Evolutionary conservation across 1,140 invertebrate genomes (phyloP), one percentile per base, ranked within the genome.

Genomic region (Trachymyrmex cornetzi): DNA sequence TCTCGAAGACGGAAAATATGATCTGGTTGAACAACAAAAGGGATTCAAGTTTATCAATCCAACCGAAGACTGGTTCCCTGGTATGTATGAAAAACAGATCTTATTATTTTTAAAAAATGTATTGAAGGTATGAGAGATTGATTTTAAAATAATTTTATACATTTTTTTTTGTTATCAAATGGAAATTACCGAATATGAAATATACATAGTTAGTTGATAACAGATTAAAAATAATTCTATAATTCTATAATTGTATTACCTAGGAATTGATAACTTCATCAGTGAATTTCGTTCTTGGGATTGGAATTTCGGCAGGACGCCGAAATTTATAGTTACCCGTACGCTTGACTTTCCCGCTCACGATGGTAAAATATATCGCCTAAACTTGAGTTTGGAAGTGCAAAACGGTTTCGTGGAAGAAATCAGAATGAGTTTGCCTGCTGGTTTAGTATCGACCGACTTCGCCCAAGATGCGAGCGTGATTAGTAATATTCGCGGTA

Each of bases 291-390:
- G 95, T 85, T 97, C 96, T 19, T 99, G 98, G 98, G 96, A 98
- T 69, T 99, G 98, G 98, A 96, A 96, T 74, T 98, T 96, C 94
- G 98, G 98, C n/a, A 97, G 97, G 93, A 98, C 98, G 1, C 98
- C 98, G 0, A 97, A 97, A 91, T 99, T 99, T 94, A 96, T 96
- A 0, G 96, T 98, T 3, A 94, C 91, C 9, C 93, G 94, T 7
- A 74, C 90, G 9, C 44, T 95, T 1, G 92, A 94, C 67, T 64
- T 94, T 2, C 91, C 91, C 16, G 55, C 38, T 0, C 74, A 89
- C 7, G 72, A 91, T 22, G 89, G 87, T 27, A 72, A 84, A 34
- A 81, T 91, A 14, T 88, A 92, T 64, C 88, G 88, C 6, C 63
- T 95, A 1, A 94, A 93, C 67, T 89, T 95, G 14, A 91, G 86